Evolutionary conservation across 2,888 invertebrate species (phyloP), one percentile per base, ranked within the genome.

Genomic region (Prosapia bicincta): DNA sequence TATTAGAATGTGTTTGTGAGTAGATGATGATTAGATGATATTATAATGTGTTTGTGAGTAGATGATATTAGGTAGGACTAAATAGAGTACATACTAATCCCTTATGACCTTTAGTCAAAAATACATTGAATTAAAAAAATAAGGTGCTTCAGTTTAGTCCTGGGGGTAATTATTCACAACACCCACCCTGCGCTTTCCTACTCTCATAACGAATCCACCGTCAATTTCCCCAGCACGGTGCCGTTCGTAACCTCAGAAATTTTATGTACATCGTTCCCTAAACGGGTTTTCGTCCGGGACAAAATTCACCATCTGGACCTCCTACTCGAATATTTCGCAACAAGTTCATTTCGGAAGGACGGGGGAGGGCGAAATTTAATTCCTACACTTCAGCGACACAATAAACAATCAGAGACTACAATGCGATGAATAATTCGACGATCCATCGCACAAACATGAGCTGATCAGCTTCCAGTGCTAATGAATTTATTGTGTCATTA

Each of bases 381-480:
- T 38, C 32, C 66, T 38, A 67, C 72, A 23, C 30, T 72, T 32
- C 72, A 66, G n/a, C 68, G 43, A 26, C n/a, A 30, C 73, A 43
- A 73, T 73, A 73, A 73, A 73, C 73, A 68, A 26, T 73, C 73
- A 66, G 20, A 30, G 30, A n/a, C 69, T 20, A 69, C 30, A 69
- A 69, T 69, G n/a, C 13, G 32, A 54, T 54, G 54, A 71, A 25
- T 38, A 38, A 20, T 24, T 32, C n/a, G 43, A 71, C 38, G 25
- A 38, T 43, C 43, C 24, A 10, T 9, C 24, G 25, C 38, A 38
- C 54, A 54, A 54, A 20, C 54, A 9, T 54, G 54, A n/a, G 54
- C 20, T 54, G 54, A 54, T 54, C 54, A 54, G 54, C 54, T 54
- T 54, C 54, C 20, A n/a, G 20, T 20, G 54, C 54, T 54, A 54